Evolutionary conservation across 2,888 invertebrate genomes (phyloP), one percentile per base, ranked within the genome.

Genomic region (Psococerastis gibbosa): DNA sequence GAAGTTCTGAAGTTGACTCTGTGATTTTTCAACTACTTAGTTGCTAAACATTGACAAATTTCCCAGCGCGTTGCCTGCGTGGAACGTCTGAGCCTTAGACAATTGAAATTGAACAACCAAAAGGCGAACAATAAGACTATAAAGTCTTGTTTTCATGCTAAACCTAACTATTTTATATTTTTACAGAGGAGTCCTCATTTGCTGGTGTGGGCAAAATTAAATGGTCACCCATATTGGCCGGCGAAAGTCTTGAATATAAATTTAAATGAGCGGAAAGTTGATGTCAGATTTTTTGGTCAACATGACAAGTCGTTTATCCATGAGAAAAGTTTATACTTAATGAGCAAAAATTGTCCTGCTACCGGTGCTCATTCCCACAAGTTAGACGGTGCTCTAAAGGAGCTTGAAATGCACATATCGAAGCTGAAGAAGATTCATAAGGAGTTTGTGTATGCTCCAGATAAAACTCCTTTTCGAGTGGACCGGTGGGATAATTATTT

Each of bases 201-300:
- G 13, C 62, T 95, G 45, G 78, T 95, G 1, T 97, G 95, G 95
- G 95, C 95, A 1, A 92, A 94, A 60, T 66, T 95, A 9, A 91
- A 92, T 66, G 94, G 89, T 9, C 95, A 92, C 56, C 95, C 95
- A 0, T 92, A 81, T 61, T 97, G 95, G 95, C 95, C 95, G 1
- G 94, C 91, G 0, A 95, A 95, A 63, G 84, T 79, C 0, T 82
- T 87, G 80, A 70, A 75, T 0, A 61, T 70, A 5, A 75, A 73
- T 45, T 65, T 68, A 17, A 70, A 68, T 49, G 58, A 64, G 15
- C 61, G 70, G 0, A 63, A 73, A 52, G 84, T 91, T 0, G 91
- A 94, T 61, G 89, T 89, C 2, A 66, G 91, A 2, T 95, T 95
- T 65, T 95, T 95, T 63, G 94, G 94, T 1, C 87, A 83, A 15